Evolutionary conservation across 2,888 invertebrate genomes (phyloP).

Genomic region (Lordiphosa andalusiaca): DNA sequence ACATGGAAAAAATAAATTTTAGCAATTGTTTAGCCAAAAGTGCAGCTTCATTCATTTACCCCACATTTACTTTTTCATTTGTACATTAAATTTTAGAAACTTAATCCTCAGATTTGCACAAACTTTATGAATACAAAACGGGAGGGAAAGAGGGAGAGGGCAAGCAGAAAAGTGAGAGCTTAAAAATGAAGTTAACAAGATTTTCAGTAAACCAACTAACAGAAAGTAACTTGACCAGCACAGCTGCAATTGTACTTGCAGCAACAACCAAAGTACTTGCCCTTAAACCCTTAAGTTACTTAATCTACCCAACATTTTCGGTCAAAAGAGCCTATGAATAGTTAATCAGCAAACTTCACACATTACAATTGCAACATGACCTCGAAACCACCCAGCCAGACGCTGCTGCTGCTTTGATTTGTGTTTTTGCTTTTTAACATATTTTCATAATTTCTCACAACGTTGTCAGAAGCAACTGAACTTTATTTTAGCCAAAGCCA

Average conservation of each 20-base stretch:
- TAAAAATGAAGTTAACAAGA: constrained; percentile 6
- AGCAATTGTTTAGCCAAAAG: no score
- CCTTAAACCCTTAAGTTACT: not conserved
- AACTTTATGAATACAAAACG: constrained; percentile 15
- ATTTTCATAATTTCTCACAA: constrained; percentile 56
- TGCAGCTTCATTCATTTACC: no score
- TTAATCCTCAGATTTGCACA: not conserved
- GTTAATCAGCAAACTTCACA: constrained; percentile 32
- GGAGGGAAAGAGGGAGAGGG: not conserved
- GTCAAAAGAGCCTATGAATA: constrained; percentile 22
- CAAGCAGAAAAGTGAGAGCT: not conserved
- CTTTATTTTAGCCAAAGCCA: constrained; percentile 16
- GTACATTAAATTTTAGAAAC: not conserved
- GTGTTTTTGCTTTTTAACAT: constrained; percentile 29
- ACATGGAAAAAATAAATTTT: no score
- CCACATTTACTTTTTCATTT: constrained; percentile 3
- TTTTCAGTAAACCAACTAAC: constrained; percentile 4
- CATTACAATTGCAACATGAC: not conserved
- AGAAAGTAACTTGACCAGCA: not conserved
- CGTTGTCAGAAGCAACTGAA: constrained; percentile 4
- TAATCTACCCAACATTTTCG: constrained; percentile 1
- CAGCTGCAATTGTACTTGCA: constrained; percentile 14
- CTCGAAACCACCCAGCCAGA: not conserved
- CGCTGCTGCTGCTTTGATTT: constrained; percentile 1
- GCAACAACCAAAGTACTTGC: constrained; percentile 9